Evolutionary conservation across 2,797 vertebrate genomes (phyloP), one percentile per base, ranked within the genome.

Genomic region (Spinus olivaceus): DNA sequence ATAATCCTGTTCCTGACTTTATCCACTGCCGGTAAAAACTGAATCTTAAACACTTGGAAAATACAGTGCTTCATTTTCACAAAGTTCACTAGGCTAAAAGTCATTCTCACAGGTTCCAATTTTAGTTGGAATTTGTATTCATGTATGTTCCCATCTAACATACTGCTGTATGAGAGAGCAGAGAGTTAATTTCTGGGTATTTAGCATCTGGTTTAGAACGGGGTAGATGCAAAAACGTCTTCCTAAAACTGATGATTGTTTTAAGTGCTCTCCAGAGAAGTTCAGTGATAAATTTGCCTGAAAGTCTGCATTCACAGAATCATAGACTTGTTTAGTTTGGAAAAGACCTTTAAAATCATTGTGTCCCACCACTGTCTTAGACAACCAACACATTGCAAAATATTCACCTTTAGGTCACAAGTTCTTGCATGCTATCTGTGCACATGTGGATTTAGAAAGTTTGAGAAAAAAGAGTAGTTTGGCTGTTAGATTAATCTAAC

Each of bases 1-100:
- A 99, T 94, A 99, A 99, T 96, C 99, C 99, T 1, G 99, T 99
- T 27, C 99, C 99, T 0, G 99, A 99, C 89, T 99, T 99, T 95
- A 99, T 99, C 95, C 98, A 99, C 96, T 99, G 99, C 98, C 99
- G 99, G 99, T 99, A 97, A 97, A 86, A 84, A 19, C 14, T 32
- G 33, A 46, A 57, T 46, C 39, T 61, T 77, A 12, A 74, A 47
- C 33, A 32, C 18, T 9, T 67, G 41, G 42, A 88, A 88, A 93
- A 49, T 30, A 14, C 25, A 54, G 18, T 1, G 0, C 37, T 57
- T 74, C 47, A 4, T 66, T 76, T 94, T 46, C 30, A 4, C 35
- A 3, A 85, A 79, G 41, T 79, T 88, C 47, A 81, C n/a, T 64
- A 50, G 28, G 28, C 18, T 87, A 63, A 81, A 85, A 86, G 37